Conservation (phyloP, 2,888 invertebrate species). For the Zhuqinia jingwanae region DNA sequence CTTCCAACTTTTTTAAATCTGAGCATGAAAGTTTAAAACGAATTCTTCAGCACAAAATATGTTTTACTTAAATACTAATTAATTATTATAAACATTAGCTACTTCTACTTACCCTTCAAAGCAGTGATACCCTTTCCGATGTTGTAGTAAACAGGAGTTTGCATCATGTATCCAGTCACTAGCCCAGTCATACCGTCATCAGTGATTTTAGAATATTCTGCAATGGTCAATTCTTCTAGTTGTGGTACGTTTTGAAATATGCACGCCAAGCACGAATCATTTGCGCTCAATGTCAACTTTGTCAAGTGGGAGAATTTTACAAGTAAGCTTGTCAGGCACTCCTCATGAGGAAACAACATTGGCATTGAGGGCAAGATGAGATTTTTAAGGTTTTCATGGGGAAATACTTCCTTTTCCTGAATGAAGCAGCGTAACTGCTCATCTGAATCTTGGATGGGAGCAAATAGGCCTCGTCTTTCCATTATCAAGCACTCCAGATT, state of each 20-base stretch:
- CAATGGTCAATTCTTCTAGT: constrained; percentile 52
- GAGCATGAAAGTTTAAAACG: not conserved
- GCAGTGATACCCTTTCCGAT: constrained; percentile 45
- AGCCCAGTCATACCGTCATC: constrained; percentile 63
- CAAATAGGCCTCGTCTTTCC: constrained; percentile 55
- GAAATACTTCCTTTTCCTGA: not conserved
- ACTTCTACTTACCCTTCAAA: constrained; percentile 54
- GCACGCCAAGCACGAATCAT: constrained; percentile 44
- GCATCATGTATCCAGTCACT: not conserved
- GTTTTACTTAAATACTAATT: too few relatives aligned
- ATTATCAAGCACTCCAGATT: constrained; percentile 48
- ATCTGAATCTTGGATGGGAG: constrained; percentile 13
- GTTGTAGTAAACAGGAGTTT: not conserved
- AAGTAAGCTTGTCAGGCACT: constrained; percentile 14
- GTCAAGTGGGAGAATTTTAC: constrained; percentile 38
- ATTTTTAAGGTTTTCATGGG: constrained; percentile 14
- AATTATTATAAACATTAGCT: too few relatives aligned
- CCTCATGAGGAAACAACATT: constrained; percentile 35
- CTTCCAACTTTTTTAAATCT: constrained; percentile 51
- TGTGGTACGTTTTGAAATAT: constrained; percentile 29
- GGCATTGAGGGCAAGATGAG: constrained; percentile 55
- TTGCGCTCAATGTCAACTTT: constrained; percentile 47
- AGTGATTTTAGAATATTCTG: constrained; percentile 62
- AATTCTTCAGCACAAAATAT: too few relatives aligned
- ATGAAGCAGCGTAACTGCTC: constrained; percentile 13